phyloP scores from a whole-genome alignment of 1,140 invertebrate species.

The Heliconius hewitsoni region DNA sequence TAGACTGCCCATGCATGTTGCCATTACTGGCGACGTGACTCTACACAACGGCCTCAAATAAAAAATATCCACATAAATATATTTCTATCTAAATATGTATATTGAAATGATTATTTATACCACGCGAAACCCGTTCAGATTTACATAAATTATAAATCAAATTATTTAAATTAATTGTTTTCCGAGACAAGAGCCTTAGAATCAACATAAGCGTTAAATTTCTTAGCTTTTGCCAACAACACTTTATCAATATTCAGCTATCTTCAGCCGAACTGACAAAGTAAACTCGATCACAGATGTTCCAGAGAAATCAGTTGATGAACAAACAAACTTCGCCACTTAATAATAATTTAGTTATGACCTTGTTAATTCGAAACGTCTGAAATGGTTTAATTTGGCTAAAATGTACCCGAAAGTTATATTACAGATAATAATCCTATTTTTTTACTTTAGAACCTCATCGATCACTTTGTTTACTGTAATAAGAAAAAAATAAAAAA shows the following conservation, averaged over 20 bases:
- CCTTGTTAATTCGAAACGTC: background rate
- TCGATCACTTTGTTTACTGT: too few relatives aligned
- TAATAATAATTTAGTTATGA: conserved; percentile 6
- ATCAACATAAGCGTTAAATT: background rate
- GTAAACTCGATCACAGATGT: conserved; percentile 3
- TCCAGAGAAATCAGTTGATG: background rate
- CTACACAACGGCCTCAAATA: too few relatives aligned
- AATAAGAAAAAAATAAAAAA: too few relatives aligned
- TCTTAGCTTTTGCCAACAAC: background rate
- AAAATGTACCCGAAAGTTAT: background rate
- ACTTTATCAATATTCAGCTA: background rate
- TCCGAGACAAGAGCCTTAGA: background rate
- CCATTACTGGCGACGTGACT: too few relatives aligned
- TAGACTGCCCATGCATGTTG: too few relatives aligned
- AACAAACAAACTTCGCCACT: conserved; percentile 6
- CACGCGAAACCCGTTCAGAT: background rate
- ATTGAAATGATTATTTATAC: background rate
- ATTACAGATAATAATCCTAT: too few relatives aligned
- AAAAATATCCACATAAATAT: too few relatives aligned
- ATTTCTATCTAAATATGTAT: background rate
- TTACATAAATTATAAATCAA: background rate
- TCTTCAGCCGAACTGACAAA: background rate
- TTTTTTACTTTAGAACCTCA: too few relatives aligned
- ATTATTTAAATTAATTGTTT: background rate
- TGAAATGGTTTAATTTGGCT: background rate